Conservation (phyloP, 2,888 invertebrate genomes). For the Tricholauxania praeusta region DNA sequence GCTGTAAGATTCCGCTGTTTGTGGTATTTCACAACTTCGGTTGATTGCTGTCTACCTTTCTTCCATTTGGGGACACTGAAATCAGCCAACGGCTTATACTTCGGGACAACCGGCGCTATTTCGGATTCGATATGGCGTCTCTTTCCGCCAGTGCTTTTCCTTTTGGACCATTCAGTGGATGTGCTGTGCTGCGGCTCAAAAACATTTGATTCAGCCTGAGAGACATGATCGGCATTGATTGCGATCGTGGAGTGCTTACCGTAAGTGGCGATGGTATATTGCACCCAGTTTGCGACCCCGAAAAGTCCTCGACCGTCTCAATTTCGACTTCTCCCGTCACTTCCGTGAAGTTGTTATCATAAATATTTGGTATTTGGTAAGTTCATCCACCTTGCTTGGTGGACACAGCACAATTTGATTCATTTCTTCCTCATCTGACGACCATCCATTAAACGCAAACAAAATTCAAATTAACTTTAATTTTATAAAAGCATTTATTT, state of each 20-base stretch:
- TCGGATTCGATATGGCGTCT: no score
- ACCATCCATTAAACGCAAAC: no score
- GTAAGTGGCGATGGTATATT: not conserved
- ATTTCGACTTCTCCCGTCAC: not conserved
- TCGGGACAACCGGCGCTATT: no score
- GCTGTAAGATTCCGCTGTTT: no score
- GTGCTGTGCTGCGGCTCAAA: not conserved
- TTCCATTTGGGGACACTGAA: not conserved
- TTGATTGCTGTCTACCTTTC: not conserved
- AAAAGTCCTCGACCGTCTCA: not conserved
- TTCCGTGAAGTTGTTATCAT: not conserved
- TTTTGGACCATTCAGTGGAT: no score
- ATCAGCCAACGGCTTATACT: not conserved
- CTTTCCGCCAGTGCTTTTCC: no score
- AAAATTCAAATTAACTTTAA: no score
- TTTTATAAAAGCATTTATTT: no score
- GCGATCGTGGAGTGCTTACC: not conserved
- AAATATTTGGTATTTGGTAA: not conserved
- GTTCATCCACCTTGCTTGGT: not conserved
- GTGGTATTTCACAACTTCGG: no score
- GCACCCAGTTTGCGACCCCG: no score
- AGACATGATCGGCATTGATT: not conserved
- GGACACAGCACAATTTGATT: no score
- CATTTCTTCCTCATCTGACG: not conserved
- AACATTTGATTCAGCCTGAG: not conserved